These are phyloP conservation scores for Xyliphius kryptos DNA, from an alignment of 2,113 vertebrate species.

Conservation along the genomic window DNA sequence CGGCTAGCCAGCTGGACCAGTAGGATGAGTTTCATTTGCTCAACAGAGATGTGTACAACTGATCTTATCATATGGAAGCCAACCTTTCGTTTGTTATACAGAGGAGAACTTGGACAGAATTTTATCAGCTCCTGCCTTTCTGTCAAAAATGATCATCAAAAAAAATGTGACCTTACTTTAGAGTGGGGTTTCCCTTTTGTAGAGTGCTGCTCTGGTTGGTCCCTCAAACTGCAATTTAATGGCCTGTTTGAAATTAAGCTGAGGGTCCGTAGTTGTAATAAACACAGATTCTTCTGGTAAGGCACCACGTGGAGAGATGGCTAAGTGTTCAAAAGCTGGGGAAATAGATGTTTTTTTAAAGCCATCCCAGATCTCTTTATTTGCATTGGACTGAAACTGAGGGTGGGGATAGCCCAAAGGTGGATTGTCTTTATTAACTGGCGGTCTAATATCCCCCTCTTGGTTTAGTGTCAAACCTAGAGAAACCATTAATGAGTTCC, in stretches of 20 bases:
- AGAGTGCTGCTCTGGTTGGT: slow-evolving; percentile 65
- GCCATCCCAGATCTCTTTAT: slow-evolving; percentile 49
- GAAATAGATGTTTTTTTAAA: slow-evolving; percentile 49
- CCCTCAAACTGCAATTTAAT: slow-evolving; percentile 78
- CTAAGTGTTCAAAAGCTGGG: slow-evolving; percentile 41
- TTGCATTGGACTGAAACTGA: slow-evolving; percentile 48
- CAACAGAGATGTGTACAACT: no score
- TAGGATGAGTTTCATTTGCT: no score
- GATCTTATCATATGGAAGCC: no score
- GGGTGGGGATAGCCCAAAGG: slow-evolving; percentile 59
- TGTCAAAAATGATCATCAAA: no score
- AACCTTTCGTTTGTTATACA: no score
- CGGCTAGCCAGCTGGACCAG: no score
- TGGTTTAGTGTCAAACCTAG: slow-evolving; percentile 62
- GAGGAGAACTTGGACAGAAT: no score
- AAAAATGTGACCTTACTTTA: slow-evolving; percentile 51
- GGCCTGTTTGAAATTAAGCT: slow-evolving; percentile 72
- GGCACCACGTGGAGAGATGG: slow-evolving; percentile 46
- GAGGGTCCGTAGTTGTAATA: slow-evolving; percentile 63
- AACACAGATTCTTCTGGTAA: slow-evolving; percentile 49
- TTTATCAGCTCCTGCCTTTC: no score
- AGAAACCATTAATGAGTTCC: slow-evolving; percentile 63
- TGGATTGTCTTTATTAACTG: slow-evolving; percentile 52
- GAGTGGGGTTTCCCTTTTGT: slow-evolving; percentile 72
- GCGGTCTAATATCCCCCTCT: slow-evolving; percentile 43